These are phyloP conservation scores for Synergus gifuensis DNA, from an alignment of 2,888 invertebrate species.

Conservation along the genomic window DNA sequence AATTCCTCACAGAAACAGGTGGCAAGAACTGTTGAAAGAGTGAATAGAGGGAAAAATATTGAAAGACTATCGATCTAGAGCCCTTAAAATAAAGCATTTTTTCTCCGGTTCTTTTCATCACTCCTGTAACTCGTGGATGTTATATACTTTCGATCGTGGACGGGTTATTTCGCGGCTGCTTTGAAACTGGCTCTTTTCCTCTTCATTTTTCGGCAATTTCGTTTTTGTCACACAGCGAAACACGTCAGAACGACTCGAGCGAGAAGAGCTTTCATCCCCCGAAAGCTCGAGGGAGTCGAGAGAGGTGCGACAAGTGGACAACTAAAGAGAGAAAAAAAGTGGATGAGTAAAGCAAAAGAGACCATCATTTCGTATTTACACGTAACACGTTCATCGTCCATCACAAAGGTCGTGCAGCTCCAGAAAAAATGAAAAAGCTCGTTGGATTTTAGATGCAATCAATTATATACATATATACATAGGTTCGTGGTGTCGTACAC, in stretches of 20 bases:
- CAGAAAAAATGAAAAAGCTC: constrained; percentile 3
- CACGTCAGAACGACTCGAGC: constrained; percentile 44
- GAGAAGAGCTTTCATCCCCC: constrained; percentile 49
- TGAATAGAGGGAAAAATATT: constrained; percentile 29
- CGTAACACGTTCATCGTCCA: constrained; percentile 53
- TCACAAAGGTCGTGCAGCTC: constrained; percentile 37
- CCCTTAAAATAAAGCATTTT: constrained; percentile 28
- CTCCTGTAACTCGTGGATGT: constrained; percentile 2
- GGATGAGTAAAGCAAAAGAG: constrained; percentile 46
- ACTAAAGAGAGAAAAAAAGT: constrained; percentile 28
- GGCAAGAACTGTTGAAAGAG: not conserved
- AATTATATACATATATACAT: not conserved
- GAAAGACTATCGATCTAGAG: not conserved
- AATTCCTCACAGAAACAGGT: constrained; percentile 3
- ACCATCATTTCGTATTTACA: constrained; percentile 49
- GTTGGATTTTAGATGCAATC: constrained; percentile 13
- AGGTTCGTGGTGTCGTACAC: no score
- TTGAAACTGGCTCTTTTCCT: constrained; percentile 32
- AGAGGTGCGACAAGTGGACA: constrained; percentile 11
- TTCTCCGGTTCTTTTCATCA: constrained; percentile 8
- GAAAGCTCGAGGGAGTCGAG: constrained; percentile 45
- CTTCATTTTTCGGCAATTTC: constrained; percentile 38
- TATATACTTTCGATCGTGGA: constrained; percentile 7
- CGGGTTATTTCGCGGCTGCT: constrained; percentile 25
- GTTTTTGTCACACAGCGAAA: constrained; percentile 35